Evolutionary conservation across 2,797 vertebrate species (phyloP), one percentile per base, ranked within the genome.

Genomic region (Borostomias antarcticus): DNA sequence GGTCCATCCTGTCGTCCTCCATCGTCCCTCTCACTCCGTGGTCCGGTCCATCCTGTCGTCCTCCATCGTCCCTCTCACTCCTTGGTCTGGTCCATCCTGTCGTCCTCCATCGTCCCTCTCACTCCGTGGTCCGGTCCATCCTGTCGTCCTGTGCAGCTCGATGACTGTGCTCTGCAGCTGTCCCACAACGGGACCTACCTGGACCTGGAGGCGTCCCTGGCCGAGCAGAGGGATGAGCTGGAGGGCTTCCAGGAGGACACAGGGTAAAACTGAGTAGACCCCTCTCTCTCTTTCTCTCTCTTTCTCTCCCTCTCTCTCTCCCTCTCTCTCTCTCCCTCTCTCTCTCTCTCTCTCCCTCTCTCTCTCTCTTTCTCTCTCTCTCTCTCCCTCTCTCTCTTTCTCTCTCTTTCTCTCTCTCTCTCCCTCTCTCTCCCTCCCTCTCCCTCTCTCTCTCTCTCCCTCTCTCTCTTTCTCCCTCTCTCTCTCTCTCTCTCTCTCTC

Each of bases 161-260:
- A 98, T 76, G 96, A 98, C 89, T 98, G 96, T 53, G 83, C 96
- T 0, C 89, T 98, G 50, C 96, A 98, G 76, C 85, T 98, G 8
- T 98, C 96, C 69, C 95, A 97, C 88, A 98, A 94, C 56, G 95
- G 95, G 70, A 93, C 94, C 72, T 98, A 98, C 85, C 87, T 98
- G 92, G 96, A 98, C 83, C 90, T 98, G 91, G 96, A 98, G 85
- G 95, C 94, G 2, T 96, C 95, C 0, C 87, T 98, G 84, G 94
- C 93, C 0, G 96, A 98, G 80, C 96, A 98, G 65, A 91, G 91
- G 73, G 96, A 98, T 51, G 96, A 98, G 76, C 69, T 98, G 79
- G 96, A 98, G 85, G 96, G 95, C n/a, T 98, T 98, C 85, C 94
- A 95, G 81, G 94, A 95, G 47, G 95, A 96, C 79, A 80, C 82